Evolutionary conservation across 1,140 invertebrate genomes (phyloP), one percentile per base, ranked within the genome.

Genomic region (Andricus grossulariae): DNA sequence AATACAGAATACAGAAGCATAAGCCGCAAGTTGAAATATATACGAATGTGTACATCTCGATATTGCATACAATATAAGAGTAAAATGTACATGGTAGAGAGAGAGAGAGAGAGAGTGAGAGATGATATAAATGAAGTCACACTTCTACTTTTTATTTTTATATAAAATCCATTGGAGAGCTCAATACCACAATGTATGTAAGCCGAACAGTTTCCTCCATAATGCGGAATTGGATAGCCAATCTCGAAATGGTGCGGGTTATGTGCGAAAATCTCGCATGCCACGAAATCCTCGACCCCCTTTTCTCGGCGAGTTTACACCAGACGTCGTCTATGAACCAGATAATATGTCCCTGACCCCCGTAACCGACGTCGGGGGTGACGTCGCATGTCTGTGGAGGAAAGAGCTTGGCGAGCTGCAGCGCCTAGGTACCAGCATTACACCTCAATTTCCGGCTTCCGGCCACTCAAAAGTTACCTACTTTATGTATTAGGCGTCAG

Each of bases 261-360:
- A 51, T 45, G 32, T 13, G 60, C 54, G 55, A 50, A 70, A 77
- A 77, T 73, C 55, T 71, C 75, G 25, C 18, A 71, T 72, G 66
- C 19, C 54, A 60, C 51, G 50, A 52, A 76, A 73, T 74, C 25
- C 60, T 16, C 39, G 52, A 55, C 52, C 32, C 21, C 12, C 57
- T 66, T 66, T 60, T 72, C 75, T 52, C 70, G 15, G 21, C 19
- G 70, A 16, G 12, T 72, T 71, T 71, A 19, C 32, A 32, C 19
- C 19, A 57, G 54, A 8, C 1, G 21, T 32, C 55, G 70, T 75
- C 71, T 76, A 16, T 18, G 39, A 71, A 72, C 21, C 52, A 8
- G 60, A 52, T 73, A 25, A 66, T 73, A 25, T 57, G 75, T 25
- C 71, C 71, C 51, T 66, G 71, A 72, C 71, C 21, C 71, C 71